These are phyloP conservation scores for Jordanella pulchra DNA, from an alignment of 2,797 vertebrate genomes.

Conservation along the genomic window DNA sequence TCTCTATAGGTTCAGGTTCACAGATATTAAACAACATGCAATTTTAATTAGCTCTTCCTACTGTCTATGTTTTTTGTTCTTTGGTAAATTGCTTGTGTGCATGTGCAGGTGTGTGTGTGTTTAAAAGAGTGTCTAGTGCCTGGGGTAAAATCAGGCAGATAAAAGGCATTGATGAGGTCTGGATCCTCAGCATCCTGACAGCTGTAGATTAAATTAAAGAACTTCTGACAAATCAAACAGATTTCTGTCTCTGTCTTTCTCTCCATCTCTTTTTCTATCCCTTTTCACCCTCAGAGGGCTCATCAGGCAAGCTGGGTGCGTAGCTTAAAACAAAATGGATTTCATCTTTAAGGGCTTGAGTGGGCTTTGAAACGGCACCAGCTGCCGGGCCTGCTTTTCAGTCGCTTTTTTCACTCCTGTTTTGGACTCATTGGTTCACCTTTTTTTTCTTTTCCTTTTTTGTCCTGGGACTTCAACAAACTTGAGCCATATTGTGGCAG, in stretches of 20 bases:
- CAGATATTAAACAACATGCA: conserved; percentile 26
- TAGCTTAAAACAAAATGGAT: conserved; percentile 97
- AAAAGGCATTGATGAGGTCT: conserved; percentile 87
- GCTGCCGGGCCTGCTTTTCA: conserved; percentile 81
- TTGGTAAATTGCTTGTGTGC: conserved; percentile 38
- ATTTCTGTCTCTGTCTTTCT: conserved; percentile 80
- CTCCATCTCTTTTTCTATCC: conserved; percentile 70
- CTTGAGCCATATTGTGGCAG: conserved; percentile 96
- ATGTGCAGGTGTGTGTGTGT: conserved; percentile 10
- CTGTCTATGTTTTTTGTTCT: conserved; percentile 48
- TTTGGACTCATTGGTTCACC: conserved; percentile 53
- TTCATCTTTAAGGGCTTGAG: conserved; percentile 92
- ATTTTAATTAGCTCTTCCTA: conserved; percentile 34
- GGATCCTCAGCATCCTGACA: conserved; percentile 94
- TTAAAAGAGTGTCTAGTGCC: conserved; percentile 78
- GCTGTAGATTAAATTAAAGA: conserved; percentile 99
- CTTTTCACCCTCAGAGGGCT: conserved; percentile 92
- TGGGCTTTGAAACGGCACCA: conserved; percentile 92
- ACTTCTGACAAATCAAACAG: conserved; percentile 98
- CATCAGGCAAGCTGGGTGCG: conserved; percentile 82
- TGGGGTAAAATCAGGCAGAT: conserved; percentile 89
- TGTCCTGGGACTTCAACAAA: conserved; percentile 88
- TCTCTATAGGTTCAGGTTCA: conserved; percentile 22
- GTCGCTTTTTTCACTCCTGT: conserved; percentile 47
- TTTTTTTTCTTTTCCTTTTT: conserved; percentile 79